A percentile compares a stretch with the other conserved stretches of the same genome.
Conservation (phyloP, 2,797 vertebrate genomes). For the Tragopan temminckii region DNA sequence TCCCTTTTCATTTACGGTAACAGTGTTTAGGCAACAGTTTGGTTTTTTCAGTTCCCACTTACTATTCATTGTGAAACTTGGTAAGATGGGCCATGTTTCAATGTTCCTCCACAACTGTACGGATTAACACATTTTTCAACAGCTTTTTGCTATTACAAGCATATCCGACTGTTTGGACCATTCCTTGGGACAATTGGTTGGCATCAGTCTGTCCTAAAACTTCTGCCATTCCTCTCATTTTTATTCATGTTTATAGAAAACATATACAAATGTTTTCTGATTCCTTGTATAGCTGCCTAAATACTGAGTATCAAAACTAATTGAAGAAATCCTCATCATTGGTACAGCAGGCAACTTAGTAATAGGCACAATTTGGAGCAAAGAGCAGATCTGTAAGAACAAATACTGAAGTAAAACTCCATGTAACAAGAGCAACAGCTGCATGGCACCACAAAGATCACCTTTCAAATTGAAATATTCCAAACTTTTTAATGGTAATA, state of each 20-base stretch:
- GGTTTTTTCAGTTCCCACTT: constrained; percentile 72
- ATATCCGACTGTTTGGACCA: not conserved
- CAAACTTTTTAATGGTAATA: not conserved
- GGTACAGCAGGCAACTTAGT: not conserved
- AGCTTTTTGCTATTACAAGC: not conserved
- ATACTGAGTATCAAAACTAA: not conserved
- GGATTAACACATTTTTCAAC: constrained; percentile 62
- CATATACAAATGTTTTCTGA: not conserved
- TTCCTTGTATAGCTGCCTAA: not conserved
- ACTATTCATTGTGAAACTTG: constrained; percentile 80
- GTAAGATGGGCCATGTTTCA: constrained; percentile 61
- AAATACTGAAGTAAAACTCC: not conserved
- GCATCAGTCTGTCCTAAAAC: not conserved
- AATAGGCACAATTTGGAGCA: not conserved
- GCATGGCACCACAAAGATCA: not conserved
- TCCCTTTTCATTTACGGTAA: constrained; percentile 81
- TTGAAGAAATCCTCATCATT: not conserved
- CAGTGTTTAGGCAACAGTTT: constrained; percentile 60
- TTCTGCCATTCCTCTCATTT: not conserved
- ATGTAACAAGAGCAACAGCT: fast-evolving
- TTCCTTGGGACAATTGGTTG: not conserved
- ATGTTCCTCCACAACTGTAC: constrained; percentile 45
- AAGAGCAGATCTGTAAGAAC: not conserved
- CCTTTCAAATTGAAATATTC: not conserved
- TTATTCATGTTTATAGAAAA: not conserved